phyloP scores from a whole-genome alignment of 2,888 invertebrate genomes.

The Chirona hameri region DNA sequence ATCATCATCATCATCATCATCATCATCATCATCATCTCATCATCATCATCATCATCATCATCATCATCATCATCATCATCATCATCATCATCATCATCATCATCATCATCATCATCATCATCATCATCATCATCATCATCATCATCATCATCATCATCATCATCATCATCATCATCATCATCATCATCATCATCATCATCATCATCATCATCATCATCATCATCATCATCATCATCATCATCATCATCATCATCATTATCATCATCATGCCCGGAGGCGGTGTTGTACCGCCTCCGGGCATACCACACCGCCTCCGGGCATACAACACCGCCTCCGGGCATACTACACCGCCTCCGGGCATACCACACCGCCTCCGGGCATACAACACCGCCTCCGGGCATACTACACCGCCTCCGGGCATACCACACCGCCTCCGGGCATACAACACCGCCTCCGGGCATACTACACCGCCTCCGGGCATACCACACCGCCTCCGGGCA shows the following conservation, averaged over 20 bases:
- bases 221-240: slow-evolving; percentile 22
- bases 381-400: too few species aligned
- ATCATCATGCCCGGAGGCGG: slow-evolving; percentile 3
- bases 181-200: slow-evolving; percentile 22
- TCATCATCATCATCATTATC: slow-evolving; percentile 22
- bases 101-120: neutral
- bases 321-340: too few species aligned
- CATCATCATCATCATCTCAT: too few species aligned
- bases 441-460: too few species aligned
- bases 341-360: too few species aligned
- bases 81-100: slow-evolving; percentile 23
- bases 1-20: slow-evolving; percentile 30
- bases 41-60: slow-evolving; percentile 30
- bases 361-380: too few species aligned
- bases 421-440: too few species aligned
- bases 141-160: slow-evolving; percentile 22
- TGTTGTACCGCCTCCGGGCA: too few species aligned
- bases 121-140: slow-evolving; percentile 11
- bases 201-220: slow-evolving; percentile 22
- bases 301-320: too few species aligned
- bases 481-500: too few species aligned
- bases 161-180: slow-evolving; percentile 22
- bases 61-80: slow-evolving; percentile 28
- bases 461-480: too few species aligned
- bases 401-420: too few species aligned